Conservation (phyloP, 2,797 vertebrate species). For the Apogon talboti region DNA sequence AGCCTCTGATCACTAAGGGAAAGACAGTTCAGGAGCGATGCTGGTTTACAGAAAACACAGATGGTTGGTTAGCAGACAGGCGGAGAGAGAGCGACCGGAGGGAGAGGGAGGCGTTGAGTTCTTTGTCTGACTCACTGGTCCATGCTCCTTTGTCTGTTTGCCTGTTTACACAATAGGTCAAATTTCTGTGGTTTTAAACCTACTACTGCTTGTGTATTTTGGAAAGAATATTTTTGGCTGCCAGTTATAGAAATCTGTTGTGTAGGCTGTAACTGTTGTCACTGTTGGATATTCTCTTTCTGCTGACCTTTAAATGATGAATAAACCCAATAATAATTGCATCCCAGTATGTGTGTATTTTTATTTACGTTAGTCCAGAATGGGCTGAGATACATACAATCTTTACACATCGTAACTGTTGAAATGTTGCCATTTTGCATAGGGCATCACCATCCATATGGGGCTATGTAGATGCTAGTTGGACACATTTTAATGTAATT, state of each 20-base stretch:
- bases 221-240: slow-evolving; percentile 5
- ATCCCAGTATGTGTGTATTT: no score
- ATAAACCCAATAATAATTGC: no score
- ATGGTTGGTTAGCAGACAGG: slow-evolving; percentile 6
- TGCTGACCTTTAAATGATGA: background rate
- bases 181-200: slow-evolving; percentile 6
- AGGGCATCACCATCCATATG: no score
- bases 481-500: no score
- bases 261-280: slow-evolving; percentile 11
- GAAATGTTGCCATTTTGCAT: no score
- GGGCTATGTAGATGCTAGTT: no score
- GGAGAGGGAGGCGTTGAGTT: slow-evolving; percentile 28
- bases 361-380: no score
- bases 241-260: background rate
- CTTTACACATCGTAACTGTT: background rate
- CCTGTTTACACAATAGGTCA: slow-evolving; percentile 45
- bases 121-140: slow-evolving; percentile 48
- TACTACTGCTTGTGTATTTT: slow-evolving; percentile 12
- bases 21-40: background rate
- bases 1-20: slow-evolving; percentile 1
- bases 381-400: background rate
- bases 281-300: background rate
- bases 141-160: slow-evolving; percentile 46
- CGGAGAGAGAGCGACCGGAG: slow-evolving; percentile 5
- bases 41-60: slow-evolving; percentile 12